Conservation (phyloP, 1,140 invertebrate species). For the Idris sp. region DNA sequence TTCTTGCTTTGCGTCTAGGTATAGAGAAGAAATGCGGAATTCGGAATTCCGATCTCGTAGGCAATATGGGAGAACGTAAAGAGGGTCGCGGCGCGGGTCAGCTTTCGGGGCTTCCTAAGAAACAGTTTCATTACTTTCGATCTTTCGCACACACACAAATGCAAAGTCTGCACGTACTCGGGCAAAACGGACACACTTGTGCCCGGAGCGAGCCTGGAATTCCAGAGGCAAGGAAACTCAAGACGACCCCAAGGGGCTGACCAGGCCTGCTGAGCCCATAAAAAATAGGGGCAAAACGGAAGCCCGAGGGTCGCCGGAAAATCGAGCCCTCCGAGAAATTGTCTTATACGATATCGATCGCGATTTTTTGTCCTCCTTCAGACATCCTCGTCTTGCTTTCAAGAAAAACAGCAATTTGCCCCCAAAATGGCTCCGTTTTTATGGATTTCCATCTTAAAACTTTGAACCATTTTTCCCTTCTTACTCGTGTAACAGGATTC, state of each 20-base stretch:
- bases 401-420: slow-evolving; percentile 11
- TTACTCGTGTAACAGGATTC: slow-evolving; percentile 37
- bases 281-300: slow-evolving; percentile 62
- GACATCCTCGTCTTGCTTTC: slow-evolving; percentile 21
- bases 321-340: slow-evolving; percentile 60
- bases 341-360: slow-evolving; percentile 60
- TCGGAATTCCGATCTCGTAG: slow-evolving; percentile 64
- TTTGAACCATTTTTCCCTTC: slow-evolving; percentile 39
- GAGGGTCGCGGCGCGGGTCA: slow-evolving; percentile 62
- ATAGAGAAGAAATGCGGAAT: slow-evolving; percentile 27
- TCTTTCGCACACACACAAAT: slow-evolving; percentile 35
- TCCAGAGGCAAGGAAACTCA: slow-evolving; percentile 58
- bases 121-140: slow-evolving; percentile 67
- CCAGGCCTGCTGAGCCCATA: slow-evolving; percentile 59
- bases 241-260: slow-evolving; percentile 63
- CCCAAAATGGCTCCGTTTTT: slow-evolving; percentile 51
- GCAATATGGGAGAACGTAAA: slow-evolving; percentile 63
- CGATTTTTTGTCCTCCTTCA: slow-evolving; percentile 36
- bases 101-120: slow-evolving; percentile 64
- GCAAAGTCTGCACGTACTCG: slow-evolving; percentile 19
- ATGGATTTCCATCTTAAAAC: slow-evolving; percentile 53
- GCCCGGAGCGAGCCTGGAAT: slow-evolving; percentile 48
- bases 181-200: slow-evolving; percentile 24
- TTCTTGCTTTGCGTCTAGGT: slow-evolving; percentile 18
- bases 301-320: slow-evolving; percentile 51